Percentiles rank a stretch among this genome's conserved stretches.
phyloP scores from a whole-genome alignment of 2,797 vertebrate species.

The Nothura maculosa region DNA sequence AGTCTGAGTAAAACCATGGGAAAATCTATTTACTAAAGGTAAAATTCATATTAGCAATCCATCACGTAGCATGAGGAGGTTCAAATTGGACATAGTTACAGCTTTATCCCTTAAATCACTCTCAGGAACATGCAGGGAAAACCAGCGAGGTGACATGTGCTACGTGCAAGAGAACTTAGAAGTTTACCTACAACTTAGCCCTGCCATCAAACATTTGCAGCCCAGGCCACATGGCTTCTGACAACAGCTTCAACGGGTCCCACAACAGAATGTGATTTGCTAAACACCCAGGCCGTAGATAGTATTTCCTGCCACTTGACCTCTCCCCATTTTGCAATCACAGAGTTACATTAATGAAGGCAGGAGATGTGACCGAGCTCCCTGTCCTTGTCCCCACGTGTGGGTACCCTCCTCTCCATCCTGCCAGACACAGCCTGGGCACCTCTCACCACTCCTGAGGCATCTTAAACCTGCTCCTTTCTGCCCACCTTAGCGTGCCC shows the following conservation, averaged over 20 bases:
- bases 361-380: background rate
- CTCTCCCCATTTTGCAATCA: background rate
- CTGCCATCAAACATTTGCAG: background rate
- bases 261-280: background rate
- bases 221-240: background rate
- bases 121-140: background rate
- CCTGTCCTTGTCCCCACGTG: background rate
- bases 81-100: background rate
- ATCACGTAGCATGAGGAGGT: fast-evolving
- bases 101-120: background rate
- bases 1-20: fast-evolving
- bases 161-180: background rate
- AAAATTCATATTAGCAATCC: background rate
- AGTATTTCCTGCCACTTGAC: background rate
- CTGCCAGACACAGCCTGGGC: background rate
- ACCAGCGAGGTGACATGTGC: background rate
- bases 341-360: background rate
- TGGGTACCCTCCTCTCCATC: background rate
- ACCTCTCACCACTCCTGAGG: background rate
- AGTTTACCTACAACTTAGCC: background rate
- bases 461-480: background rate
- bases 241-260: conserved; percentile 2
- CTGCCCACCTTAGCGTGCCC: fast-evolving
- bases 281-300: background rate
- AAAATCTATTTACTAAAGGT: background rate